Conservation (phyloP, 2,888 invertebrate genomes). For the Caenorhabditis wallacei region DNA sequence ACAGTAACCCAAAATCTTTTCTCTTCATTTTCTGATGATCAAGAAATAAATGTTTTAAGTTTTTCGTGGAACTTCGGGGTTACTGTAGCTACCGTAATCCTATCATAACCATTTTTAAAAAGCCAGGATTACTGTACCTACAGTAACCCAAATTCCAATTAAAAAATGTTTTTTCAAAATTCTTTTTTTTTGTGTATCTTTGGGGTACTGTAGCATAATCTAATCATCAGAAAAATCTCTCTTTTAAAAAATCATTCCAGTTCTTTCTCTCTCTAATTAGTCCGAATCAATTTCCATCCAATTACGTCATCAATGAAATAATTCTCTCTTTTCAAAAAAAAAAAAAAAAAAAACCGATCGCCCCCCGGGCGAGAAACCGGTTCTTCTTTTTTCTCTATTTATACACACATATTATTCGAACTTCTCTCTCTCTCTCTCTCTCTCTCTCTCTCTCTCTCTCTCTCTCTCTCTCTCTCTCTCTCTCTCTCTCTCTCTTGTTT, state of each 20-base stretch:
- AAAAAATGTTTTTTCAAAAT: too few relatives aligned
- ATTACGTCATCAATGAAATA: conserved; percentile 21
- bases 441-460: background rate
- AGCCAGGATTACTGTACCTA: too few relatives aligned
- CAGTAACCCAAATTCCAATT: too few relatives aligned
- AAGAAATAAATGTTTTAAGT: too few relatives aligned
- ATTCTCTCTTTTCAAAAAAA: background rate
- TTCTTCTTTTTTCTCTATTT: conserved; percentile 32
- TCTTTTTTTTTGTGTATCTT: too few relatives aligned
- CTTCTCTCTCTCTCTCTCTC: background rate
- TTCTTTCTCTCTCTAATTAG: background rate
- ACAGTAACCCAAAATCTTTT: too few relatives aligned
- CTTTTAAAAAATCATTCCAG: background rate
- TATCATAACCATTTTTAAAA: too few relatives aligned
- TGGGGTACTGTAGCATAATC: too few relatives aligned
- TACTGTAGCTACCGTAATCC: background rate
- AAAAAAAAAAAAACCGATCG: too few relatives aligned
- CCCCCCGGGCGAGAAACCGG: conserved; percentile 13
- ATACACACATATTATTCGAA: conserved; percentile 30
- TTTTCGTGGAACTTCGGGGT: too few relatives aligned
- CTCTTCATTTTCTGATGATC: too few relatives aligned
- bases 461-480: background rate
- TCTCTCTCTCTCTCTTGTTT: background rate
- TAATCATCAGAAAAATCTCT: too few relatives aligned
- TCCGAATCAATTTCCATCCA: background rate